Percentiles rank a stretch among this genome's conserved stretches.
These are phyloP conservation scores for Coecobrya sp. DNA, from an alignment of 2,888 invertebrate species.

Conservation along the genomic window DNA sequence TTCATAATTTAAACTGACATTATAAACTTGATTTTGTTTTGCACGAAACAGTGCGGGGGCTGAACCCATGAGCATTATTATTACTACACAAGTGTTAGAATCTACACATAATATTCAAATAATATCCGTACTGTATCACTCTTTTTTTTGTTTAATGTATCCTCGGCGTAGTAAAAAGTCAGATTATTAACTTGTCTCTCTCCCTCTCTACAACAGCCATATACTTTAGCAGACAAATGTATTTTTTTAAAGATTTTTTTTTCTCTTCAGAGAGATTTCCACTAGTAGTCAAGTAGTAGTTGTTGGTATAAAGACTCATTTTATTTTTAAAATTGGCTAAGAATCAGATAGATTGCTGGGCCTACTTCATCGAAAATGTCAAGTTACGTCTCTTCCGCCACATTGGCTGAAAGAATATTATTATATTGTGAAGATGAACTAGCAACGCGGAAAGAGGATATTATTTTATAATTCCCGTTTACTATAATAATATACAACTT, in stretches of 20 bases:
- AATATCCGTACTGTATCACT: background rate
- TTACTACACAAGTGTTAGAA: too few relatives aligned
- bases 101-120: too few relatives aligned
- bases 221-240: constrained; percentile 16
- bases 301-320: constrained; percentile 45
- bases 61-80: constrained; percentile 10
- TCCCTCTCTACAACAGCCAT: background rate
- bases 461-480: background rate
- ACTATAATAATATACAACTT: too few relatives aligned
- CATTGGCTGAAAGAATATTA: constrained; percentile 26
- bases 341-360: constrained; percentile 65
- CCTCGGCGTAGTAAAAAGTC: too few relatives aligned
- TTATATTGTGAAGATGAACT: background rate
- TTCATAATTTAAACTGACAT: constrained; percentile 52
- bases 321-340: constrained; percentile 79
- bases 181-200: background rate
- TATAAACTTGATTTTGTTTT: background rate
- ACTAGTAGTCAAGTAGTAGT: background rate
- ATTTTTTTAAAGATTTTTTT: background rate
- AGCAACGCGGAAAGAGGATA: background rate
- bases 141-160: background rate
- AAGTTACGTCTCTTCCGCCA: constrained; percentile 40
- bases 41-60: constrained; percentile 23
- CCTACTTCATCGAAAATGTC: constrained; percentile 67
- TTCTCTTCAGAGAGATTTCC: constrained; percentile 35